These are phyloP conservation scores for Bryconaethiops microstoma DNA, from an alignment of 2,797 vertebrate species.

Conservation along the genomic window DNA sequence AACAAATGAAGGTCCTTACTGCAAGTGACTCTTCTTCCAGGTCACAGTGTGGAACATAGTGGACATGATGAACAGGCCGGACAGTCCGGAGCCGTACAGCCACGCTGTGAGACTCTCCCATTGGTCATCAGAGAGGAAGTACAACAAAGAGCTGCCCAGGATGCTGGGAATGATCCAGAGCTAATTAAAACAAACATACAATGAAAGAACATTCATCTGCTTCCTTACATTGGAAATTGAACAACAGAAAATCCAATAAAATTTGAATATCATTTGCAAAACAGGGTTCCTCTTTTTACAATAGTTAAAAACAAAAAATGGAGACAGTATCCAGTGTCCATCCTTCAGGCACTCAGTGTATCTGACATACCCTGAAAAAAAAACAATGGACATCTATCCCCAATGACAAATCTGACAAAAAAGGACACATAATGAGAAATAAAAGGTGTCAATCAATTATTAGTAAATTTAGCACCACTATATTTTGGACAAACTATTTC, in stretches of 20 bases:
- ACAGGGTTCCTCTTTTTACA: conserved; percentile 7
- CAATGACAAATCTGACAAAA: no score
- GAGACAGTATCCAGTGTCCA: no score
- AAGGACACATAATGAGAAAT: no score
- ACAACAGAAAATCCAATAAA: not conserved
- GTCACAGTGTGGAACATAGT: conserved; percentile 92
- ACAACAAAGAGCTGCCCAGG: conserved; percentile 88
- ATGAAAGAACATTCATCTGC: not conserved
- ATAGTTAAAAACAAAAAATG: not conserved
- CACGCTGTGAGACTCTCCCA: conserved; percentile 86
- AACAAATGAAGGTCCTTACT: conserved; percentile 69
- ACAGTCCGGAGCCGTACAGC: conserved; percentile 86
- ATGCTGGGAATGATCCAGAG: conserved; percentile 96
- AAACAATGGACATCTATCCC: no score
- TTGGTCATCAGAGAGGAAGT: conserved; percentile 87
- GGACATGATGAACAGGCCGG: conserved; percentile 91
- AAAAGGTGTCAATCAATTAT: no score
- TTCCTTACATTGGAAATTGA: not conserved
- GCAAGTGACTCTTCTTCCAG: conserved; percentile 95
- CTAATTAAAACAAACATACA: conserved; percentile 56
- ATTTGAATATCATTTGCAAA: conserved; percentile 40
- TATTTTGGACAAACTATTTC: no score
- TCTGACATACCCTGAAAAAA: no score
- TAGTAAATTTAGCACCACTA: no score
- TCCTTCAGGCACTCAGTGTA: no score